These are phyloP conservation scores for Halcyon badia DNA, from an alignment of 2,797 vertebrate species.

Conservation along the genomic window DNA sequence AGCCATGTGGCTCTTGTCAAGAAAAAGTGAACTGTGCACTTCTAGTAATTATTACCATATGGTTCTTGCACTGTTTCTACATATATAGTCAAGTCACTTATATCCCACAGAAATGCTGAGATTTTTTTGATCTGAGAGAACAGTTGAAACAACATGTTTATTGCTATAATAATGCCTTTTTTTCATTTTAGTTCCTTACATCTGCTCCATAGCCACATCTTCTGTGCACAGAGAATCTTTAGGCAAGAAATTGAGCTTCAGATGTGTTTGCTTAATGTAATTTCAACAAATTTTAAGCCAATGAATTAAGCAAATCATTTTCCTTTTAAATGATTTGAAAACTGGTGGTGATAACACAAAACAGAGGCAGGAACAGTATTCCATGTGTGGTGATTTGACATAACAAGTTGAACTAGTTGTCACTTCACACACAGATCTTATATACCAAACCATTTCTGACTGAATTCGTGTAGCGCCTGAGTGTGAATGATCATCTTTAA, in stretches of 20 bases:
- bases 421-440: not conserved
- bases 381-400: not conserved
- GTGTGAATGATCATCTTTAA: conserved; percentile 42
- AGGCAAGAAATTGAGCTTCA: conserved; percentile 1
- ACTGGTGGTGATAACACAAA: not conserved
- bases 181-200: not conserved
- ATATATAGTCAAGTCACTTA: conserved; percentile 25
- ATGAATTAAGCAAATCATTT: conserved; percentile 3
- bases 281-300: conserved; percentile 1
- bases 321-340: conserved; percentile 15
- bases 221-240: not conserved
- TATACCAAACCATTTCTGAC: not conserved
- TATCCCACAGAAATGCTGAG: conserved; percentile 14
- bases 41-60: conserved; percentile 72
- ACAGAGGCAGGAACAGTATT: not conserved
- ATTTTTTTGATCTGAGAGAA: conserved; percentile 9
- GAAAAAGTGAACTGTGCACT: conserved; percentile 70
- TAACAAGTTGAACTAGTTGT: not conserved
- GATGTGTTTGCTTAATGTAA: not conserved
- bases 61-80: conserved; percentile 38
- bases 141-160: conserved; percentile 3
- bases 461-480: not conserved
- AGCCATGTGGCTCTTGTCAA: conserved; percentile 78
- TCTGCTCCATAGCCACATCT: not conserved
- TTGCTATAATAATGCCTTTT: not conserved